These are phyloP conservation scores for Blennius ocellaris DNA, from an alignment of 2,113 vertebrate species.

Conservation along the genomic window DNA sequence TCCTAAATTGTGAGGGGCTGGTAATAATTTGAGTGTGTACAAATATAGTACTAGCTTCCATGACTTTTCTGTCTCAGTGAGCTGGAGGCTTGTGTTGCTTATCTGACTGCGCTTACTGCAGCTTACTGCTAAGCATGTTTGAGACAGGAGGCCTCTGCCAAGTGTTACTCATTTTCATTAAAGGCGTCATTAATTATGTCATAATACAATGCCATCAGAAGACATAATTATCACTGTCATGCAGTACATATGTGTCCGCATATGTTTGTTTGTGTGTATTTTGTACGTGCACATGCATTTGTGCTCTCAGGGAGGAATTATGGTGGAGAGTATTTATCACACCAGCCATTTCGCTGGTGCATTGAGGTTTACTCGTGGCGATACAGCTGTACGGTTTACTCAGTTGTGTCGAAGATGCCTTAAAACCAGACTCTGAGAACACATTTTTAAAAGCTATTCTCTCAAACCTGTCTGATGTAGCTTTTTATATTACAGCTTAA, in stretches of 20 bases:
- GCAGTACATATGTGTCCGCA: conserved; percentile 5
- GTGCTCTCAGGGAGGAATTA: not conserved
- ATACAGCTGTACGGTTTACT: conserved; percentile 7
- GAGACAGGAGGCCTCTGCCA: conserved; percentile 60
- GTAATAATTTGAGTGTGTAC: conserved; percentile 42
- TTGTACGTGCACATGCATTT: not conserved
- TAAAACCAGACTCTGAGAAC: not conserved
- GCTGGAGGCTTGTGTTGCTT: conserved; percentile 58
- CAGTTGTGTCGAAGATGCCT: not conserved
- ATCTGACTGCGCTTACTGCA: conserved; percentile 57
- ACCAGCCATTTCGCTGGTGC: conserved; percentile 3
- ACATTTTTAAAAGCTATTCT: not conserved
- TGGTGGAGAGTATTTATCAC: conserved; percentile 17
- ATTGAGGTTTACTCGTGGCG: conserved; percentile 10
- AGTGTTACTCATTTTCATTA: conserved; percentile 82
- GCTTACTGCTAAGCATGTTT: conserved; percentile 60
- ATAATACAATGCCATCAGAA: conserved; percentile 73
- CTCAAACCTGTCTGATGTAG: no score
- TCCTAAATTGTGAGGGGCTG: conserved; percentile 12
- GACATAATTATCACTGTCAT: conserved; percentile 70
- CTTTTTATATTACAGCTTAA: no score
- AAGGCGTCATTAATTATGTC: conserved; percentile 83
- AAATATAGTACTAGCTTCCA: conserved; percentile 29
- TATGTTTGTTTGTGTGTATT: conserved; percentile 2
- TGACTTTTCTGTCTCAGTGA: conserved; percentile 38